Evolutionary conservation across 1,140 invertebrate species (phyloP), one percentile per base, ranked within the genome.

Genomic region (Pantala flavescens): DNA sequence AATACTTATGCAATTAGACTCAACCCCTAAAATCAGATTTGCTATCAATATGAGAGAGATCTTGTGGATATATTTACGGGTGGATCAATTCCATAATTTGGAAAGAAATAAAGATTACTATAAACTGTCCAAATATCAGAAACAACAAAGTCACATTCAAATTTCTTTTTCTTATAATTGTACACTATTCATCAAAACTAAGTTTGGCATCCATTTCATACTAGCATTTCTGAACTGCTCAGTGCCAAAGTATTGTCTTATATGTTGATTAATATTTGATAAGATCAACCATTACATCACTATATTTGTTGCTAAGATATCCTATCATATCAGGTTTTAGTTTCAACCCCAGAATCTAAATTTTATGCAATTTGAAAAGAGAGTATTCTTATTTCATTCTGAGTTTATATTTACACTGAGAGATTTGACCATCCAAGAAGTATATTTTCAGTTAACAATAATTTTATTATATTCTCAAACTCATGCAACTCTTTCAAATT

Each of bases 401-500:
- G n/a, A 21, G 49, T 63, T 63, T 19, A 63, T 63, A 63, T 63
- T 63, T 63, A 63, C 49, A 63, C 12, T 63, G 49, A 63, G 49
- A 63, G n/a, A 63, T 19, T 16, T 63, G 49, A 63, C 49, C 28
- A 36, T 36, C 28, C 49, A 63, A 63, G 49, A 19, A 63, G 49
- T 63, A 19, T 21, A 63, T 3, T 63, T 63, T 63, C n/a, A 19
- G 49, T 3, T 19, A 63, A 19, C 12, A 63, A 63, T 16, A 63
- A 63, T 63, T 63, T 63, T 63, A 63, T 63, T 63, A 63, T 16
- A 19, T 16, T 63, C 12, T 63, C 49, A 63, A 63, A 63, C 16
- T 63, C 49, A 63, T 63, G 49, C 49, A 63, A 63, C n/a, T 63
- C n/a, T 63, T 63, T 63, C 49, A 63, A 63, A 63, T 63, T 63